Evolutionary conservation across 23 tunicate genomes (phyloP).

Genomic region (Botrylloides violaceus): DNA sequence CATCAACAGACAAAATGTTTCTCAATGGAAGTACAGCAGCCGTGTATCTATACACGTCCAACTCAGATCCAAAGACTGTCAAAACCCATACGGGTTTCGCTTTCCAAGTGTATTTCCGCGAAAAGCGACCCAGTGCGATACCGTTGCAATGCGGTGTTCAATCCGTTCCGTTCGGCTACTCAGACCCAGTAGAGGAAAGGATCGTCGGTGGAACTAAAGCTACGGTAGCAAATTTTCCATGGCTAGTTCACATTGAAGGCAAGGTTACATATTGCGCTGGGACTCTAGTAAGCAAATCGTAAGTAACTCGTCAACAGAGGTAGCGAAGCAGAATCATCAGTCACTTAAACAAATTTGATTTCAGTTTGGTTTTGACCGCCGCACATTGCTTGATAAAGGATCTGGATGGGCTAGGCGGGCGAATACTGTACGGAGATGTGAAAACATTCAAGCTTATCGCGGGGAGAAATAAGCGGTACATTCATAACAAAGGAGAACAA

Average conservation of each 20-base stretch:
- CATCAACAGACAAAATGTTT: not conserved
- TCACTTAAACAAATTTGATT: not conserved
- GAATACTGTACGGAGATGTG: not conserved
- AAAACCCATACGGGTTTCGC: conserved; percentile 7
- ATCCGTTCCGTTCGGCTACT: not conserved
- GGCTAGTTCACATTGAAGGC: conserved; percentile 8
- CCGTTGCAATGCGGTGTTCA: conserved; percentile 14
- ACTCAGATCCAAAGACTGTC: not conserved
- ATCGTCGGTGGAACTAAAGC: conserved; percentile 16
- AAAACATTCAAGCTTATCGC: not conserved
- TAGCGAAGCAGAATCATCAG: not conserved
- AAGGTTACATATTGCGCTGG: conserved; percentile 10
- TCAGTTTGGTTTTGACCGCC: conserved; percentile 21
- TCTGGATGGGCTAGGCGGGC: not conserved
- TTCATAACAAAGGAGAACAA: conserved; percentile 16
- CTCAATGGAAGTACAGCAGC: not conserved
- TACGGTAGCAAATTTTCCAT: conserved; percentile 1
- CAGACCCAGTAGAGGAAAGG: conserved; percentile 13
- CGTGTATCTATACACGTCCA: not conserved
- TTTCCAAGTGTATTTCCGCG: not conserved
- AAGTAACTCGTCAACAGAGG: too few species aligned
- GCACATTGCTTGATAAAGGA: conserved; percentile 14
- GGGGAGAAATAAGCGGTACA: conserved; percentile 19
- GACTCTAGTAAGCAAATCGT: conserved; percentile 5
- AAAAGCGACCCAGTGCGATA: not conserved